Percentiles rank a stretch among this genome's conserved stretches.
phyloP scores from a whole-genome alignment of 2,113 vertebrate genomes.

The Myotis brandtii region DNA sequence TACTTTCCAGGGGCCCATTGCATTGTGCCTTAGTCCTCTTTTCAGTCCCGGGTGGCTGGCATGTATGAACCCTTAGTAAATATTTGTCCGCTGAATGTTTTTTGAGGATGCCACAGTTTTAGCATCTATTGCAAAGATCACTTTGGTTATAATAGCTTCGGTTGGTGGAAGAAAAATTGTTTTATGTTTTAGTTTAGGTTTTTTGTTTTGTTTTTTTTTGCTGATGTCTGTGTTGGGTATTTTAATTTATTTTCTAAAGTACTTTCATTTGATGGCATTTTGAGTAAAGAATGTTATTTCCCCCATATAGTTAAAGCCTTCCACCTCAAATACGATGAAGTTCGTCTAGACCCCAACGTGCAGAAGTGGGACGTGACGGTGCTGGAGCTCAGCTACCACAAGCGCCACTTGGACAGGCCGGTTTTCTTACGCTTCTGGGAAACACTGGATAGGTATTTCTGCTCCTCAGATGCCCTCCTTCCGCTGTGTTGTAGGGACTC shows the following conservation, averaged over 20 bases:
- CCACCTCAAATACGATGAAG: slow-evolving; percentile 98
- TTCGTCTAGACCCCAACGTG: slow-evolving; percentile 96
- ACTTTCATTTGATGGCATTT: neutral
- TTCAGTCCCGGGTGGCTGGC: neutral
- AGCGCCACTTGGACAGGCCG: slow-evolving; percentile 96
- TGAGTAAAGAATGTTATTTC: slow-evolving; percentile 55
- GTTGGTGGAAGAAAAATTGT: neutral
- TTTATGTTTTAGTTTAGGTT: neutral
- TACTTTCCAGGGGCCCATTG: neutral
- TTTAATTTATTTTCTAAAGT: neutral
- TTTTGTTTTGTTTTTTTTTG: neutral
- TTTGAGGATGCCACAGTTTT: neutral
- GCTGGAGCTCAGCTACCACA: slow-evolving; percentile 98
- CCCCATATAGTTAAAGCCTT: slow-evolving; percentile 95
- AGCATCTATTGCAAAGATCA: neutral
- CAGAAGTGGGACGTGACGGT: slow-evolving; percentile 99
- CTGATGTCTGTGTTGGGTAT: slow-evolving; percentile 42
- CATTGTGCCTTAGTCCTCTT: slow-evolving; percentile 3
- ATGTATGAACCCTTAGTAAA: neutral
- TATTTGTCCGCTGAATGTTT: neutral
- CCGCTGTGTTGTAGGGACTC: neutral
- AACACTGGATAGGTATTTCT: slow-evolving; percentile 94
- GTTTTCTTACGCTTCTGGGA: slow-evolving; percentile 98
- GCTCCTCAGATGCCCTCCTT: neutral
- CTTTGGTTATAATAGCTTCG: slow-evolving; percentile 26